Conservation (phyloP, 1,140 invertebrate species). For the Littorina saxatilis region DNA sequence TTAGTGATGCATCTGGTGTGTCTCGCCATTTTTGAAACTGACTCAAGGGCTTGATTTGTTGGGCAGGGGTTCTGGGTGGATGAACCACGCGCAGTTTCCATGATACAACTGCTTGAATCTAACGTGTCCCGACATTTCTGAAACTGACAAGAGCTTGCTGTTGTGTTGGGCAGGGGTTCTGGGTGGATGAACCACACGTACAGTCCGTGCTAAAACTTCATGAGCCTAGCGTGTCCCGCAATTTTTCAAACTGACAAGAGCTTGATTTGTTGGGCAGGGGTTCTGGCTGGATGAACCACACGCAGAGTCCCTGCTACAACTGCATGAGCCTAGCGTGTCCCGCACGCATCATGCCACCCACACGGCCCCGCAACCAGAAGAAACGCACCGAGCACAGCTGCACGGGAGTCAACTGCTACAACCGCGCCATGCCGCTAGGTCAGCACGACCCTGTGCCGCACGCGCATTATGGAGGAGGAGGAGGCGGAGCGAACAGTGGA, state of each 20-base stretch:
- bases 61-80: conserved; percentile 19
- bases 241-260: too few species aligned
- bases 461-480: conserved; percentile 12
- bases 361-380: conserved; percentile 13
- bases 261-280: neutral
- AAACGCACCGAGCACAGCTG: conserved; percentile 35
- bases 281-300: conserved; percentile 32
- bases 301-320: conserved; percentile 22
- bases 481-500: neutral
- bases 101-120: conserved; percentile 23
- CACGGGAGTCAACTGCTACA: conserved; percentile 45
- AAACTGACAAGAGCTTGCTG: too few species aligned
- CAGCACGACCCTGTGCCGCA: neutral
- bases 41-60: neutral
- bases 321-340: conserved; percentile 28
- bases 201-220: conserved; percentile 24
- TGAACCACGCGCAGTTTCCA: conserved; percentile 15
- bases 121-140: conserved; percentile 11
- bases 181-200: conserved; percentile 30
- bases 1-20: too few species aligned
- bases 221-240: conserved; percentile 18
- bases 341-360: conserved; percentile 40
- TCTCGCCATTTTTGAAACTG: too few species aligned
- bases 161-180: neutral
- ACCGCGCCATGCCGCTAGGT: neutral